A percentile compares a stretch with the other conserved stretches of the same genome.
These are phyloP conservation scores for Parambassis ranga DNA, from an alignment of 2,797 vertebrate species.

Conservation along the genomic window DNA sequence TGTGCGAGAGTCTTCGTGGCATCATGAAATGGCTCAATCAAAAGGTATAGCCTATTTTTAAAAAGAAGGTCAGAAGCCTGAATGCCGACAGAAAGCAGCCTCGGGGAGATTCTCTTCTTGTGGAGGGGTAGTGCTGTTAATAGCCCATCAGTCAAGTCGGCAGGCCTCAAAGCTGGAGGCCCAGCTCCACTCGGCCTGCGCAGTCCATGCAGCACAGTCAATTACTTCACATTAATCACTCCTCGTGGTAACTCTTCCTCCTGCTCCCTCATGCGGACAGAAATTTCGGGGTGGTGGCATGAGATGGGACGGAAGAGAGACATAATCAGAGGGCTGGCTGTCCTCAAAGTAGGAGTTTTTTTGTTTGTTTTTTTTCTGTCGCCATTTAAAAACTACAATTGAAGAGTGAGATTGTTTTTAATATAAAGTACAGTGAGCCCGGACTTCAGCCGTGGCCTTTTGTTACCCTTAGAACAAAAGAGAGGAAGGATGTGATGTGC, in stretches of 20 bases:
- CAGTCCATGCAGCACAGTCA: slow-evolving; percentile 44
- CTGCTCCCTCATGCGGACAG: slow-evolving; percentile 43
- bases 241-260: slow-evolving; percentile 46
- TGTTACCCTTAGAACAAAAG: neutral
- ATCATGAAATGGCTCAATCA: slow-evolving; percentile 54
- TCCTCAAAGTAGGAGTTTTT: slow-evolving; percentile 22
- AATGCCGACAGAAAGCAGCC: slow-evolving; percentile 55
- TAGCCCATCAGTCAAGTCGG: slow-evolving; percentile 62
- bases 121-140: slow-evolving; percentile 49
- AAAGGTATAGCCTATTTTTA: slow-evolving; percentile 68
- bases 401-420: neutral
- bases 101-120: slow-evolving; percentile 50
- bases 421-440: neutral
- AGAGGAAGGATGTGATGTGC: neutral
- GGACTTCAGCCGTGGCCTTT: neutral
- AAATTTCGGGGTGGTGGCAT: slow-evolving; percentile 23
- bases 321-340: neutral
- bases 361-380: no score
- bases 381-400: slow-evolving; percentile 16
- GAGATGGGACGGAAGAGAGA: neutral
- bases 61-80: slow-evolving; percentile 69
- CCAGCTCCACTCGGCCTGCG: slow-evolving; percentile 28
- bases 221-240: slow-evolving; percentile 72
- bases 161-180: slow-evolving; percentile 52
- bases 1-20: slow-evolving; percentile 29